These are phyloP conservation scores for Calameuta filiformis DNA, from an alignment of 2,888 invertebrate species.

Conservation along the genomic window DNA sequence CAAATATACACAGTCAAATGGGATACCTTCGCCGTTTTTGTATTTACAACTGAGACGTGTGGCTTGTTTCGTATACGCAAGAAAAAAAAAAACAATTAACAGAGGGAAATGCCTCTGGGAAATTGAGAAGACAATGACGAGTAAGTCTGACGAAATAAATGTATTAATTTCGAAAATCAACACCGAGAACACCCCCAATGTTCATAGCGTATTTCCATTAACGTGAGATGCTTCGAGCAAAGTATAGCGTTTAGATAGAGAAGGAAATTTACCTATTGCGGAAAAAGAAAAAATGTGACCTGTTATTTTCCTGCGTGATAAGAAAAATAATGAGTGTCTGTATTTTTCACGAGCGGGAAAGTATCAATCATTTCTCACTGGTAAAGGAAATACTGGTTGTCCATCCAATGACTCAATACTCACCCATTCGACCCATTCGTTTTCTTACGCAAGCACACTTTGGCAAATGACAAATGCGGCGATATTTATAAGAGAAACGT, in stretches of 20 bases:
- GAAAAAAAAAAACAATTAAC: not conserved
- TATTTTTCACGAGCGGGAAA: not conserved
- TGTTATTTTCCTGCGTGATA: too few relatives aligned
- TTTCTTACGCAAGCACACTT: not conserved
- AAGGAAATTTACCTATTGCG: not conserved
- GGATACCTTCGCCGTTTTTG: not conserved
- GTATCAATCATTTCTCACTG: not conserved
- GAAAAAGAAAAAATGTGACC: too few relatives aligned
- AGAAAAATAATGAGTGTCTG: not conserved
- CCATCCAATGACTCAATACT: not conserved
- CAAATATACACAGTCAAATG: conserved; percentile 2
- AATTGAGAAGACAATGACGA: not conserved
- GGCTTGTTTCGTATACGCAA: not conserved
- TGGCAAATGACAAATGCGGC: conserved; percentile 19
- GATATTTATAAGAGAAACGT: conserved; percentile 24
- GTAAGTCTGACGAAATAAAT: not conserved
- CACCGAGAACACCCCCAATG: not conserved
- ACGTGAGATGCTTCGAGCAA: not conserved
- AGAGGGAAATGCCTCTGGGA: too few relatives aligned
- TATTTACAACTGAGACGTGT: not conserved
- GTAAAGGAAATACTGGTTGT: not conserved
- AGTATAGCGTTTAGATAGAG: not conserved
- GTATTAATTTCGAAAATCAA: not conserved
- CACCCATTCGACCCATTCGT: not conserved
- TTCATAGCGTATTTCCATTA: not conserved